Evolutionary conservation across 2,797 vertebrate genomes (phyloP), one percentile per base, ranked within the genome.

Genomic region (Siniperca undulata): DNA sequence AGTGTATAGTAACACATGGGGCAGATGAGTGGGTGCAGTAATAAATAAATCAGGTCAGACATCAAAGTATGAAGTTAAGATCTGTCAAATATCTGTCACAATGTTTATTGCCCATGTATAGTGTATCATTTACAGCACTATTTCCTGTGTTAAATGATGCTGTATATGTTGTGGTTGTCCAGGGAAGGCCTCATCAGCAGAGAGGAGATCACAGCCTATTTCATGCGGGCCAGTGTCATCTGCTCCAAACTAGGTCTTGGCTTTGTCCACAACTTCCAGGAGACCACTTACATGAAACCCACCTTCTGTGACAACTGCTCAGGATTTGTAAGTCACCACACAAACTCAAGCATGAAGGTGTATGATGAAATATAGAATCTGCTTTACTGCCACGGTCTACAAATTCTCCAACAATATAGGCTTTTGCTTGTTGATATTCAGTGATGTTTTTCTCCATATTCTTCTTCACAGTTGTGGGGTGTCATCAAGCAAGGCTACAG

Each of bases 301-400:
- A 99, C 98, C 19, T 99, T 99, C 94, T 99, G 98, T 14, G 98
- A 99, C 95, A 98, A 99, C 95, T 99, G 98, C 90, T 97, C 98
- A 80, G 98, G 98, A 96, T 99, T 99, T 93, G 98, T 99, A 96
- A 97, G 98, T 94, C 84, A 55, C 59, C 46, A 36, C 30, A 56
- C 61, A 64, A 67, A 36, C 27, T 30, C 38, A n/a, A n/a, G 8
- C 5, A 46, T 70, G 3, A 48, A n/a, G 1, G 6, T 27, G 0
- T 53, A 22, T 66, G n/a, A 65, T 42, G n/a, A 69, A 72, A 74
- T 48, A 22, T 12, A 5, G 4, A 24, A 24, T 24, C 34, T 9
- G 14, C 0, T 38, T 53, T 13, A 24, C 27, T 56, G 13, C 59
- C 34, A 20, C 8, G 9, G 38, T 34, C 27, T 59, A 8, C 16